Percentiles rank a stretch among this genome's conserved stretches.
Evolutionary conservation across 2,888 invertebrate species (phyloP).

Genomic region (Aporophyla nigra): DNA sequence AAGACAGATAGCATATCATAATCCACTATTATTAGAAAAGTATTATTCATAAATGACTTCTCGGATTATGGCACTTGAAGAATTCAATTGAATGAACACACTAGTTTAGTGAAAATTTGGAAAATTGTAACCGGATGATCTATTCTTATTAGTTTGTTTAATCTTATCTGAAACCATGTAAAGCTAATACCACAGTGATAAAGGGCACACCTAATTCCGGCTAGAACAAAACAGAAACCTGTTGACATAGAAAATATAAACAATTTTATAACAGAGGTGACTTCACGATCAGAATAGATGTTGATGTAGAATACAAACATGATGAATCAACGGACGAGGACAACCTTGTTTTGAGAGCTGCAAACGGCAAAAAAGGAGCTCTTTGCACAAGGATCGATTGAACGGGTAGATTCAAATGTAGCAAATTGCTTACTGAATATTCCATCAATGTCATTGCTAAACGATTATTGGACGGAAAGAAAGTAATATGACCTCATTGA

Average conservation of each 20-base stretch:
- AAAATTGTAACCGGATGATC: slow-evolving; percentile 42
- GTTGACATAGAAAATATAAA: slow-evolving; percentile 25
- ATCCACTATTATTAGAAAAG: slow-evolving; percentile 27
- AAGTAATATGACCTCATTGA: slow-evolving; percentile 68
- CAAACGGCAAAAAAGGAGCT: slow-evolving; percentile 40
- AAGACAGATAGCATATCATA: slow-evolving; percentile 38
- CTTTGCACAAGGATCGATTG: slow-evolving; percentile 28
- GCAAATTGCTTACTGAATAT: slow-evolving; percentile 32
- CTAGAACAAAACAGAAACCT: slow-evolving; percentile 38
- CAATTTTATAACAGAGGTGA: slow-evolving; percentile 25
- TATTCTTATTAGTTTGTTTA: slow-evolving; percentile 37
- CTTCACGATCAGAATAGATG: slow-evolving; percentile 2
- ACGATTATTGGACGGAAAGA: slow-evolving; percentile 42
- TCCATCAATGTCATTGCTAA: slow-evolving; percentile 30
- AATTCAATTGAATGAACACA: slow-evolving; percentile 12
- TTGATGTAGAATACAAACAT: not conserved
- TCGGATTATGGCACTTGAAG: not conserved
- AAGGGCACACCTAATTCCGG: slow-evolving; percentile 72
- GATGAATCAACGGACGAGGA: slow-evolving; percentile 27
- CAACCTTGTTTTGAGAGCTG: slow-evolving; percentile 40
- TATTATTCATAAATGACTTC: slow-evolving; percentile 14
- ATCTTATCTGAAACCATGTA: slow-evolving; percentile 63
- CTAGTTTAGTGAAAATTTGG: slow-evolving; percentile 11
- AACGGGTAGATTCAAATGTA: slow-evolving; percentile 27
- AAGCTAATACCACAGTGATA: slow-evolving; percentile 57